Percentiles rank a stretch among this genome's conserved stretches.
Conservation (phyloP, 2,113 vertebrate species). For the Callithrix jacchus region DNA sequence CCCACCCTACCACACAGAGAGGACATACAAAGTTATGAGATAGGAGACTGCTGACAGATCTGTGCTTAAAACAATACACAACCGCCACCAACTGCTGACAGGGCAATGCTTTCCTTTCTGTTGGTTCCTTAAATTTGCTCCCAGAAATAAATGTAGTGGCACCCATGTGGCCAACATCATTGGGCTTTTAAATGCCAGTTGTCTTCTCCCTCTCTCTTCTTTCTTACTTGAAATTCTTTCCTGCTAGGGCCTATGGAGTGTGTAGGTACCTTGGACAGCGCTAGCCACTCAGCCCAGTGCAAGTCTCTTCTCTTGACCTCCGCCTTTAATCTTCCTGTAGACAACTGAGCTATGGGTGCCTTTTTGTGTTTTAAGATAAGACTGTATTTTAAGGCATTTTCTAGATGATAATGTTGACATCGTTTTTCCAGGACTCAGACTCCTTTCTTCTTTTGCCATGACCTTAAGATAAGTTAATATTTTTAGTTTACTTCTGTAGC, state of each 20-base stretch:
- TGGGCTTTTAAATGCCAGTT: not conserved
- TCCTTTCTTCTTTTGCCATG: not conserved
- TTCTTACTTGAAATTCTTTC: not conserved
- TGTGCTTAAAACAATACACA: not conserved
- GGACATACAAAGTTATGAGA: accelerated
- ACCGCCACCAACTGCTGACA: accelerated
- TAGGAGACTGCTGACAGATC: not conserved
- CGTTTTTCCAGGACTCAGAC: not conserved
- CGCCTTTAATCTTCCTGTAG: not conserved
- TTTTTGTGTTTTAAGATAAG: not conserved
- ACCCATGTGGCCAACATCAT: not conserved
- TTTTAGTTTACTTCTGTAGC: conserved; percentile 21
- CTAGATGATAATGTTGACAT: not conserved
- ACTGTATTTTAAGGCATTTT: not conserved
- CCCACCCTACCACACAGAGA: not conserved
- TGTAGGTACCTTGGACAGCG: too few relatives aligned
- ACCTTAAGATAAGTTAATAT: not conserved
- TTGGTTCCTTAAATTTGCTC: not conserved
- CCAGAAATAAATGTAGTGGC: not conserved
- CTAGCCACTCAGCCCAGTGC: not conserved
- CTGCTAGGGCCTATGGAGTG: not conserved
- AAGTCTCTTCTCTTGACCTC: not conserved
- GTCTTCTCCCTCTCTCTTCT: too few relatives aligned
- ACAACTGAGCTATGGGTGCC: not conserved
- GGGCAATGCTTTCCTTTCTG: not conserved